Base-by-base conservation (phyloP, 2,113 vertebrate species). In the Pterophyllum scalare region DNA sequence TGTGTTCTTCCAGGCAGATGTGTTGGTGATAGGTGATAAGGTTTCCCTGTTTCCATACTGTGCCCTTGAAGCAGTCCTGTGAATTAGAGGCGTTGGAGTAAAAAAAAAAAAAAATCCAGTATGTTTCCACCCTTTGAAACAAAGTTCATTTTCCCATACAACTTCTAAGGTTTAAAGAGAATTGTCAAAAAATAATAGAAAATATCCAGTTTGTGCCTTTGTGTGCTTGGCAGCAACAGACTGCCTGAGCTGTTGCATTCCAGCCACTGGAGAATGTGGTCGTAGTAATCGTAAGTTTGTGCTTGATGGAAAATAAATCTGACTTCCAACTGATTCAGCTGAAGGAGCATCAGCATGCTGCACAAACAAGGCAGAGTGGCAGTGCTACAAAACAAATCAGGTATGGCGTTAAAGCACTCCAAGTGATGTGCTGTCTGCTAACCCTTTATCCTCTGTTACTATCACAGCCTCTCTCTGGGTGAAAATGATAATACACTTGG, bases 401-500 rank as follows among this genome's bases (percentile, higher is more conserved):
- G 77, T 81, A 70, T 60, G 59, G 87, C 83, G 89, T 82, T 91
- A 74, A 88, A 91, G 86, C 89, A 88, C 93, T 94, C 86, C 84
- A 88, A 88, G 87, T 81, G 90, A 82, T 76, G 81, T 59, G 79
- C 43, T 78, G 77, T 87, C 75, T 87, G 61, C 88, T 91, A 87
- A 92, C 92, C 65, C 87, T 92, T 93, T 89, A 79, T 90, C 89
- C 90, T 88, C 78, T 84, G 85, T 86, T 79, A 52, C 92, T 81
- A 91, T 93, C 83, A 90, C 83, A 83, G 87, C 87, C 90, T 90
- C 92, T 92, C 93, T 94, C 80, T 19, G 75, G 84, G 86, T 88
- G 90, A 81, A 91, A 91, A 91, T 72, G 88, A 92, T 94, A 94
- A 94, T 88, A 89, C 89, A 96, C 94, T 96, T 96, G 94, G 94